A percentile compares a stretch with the other conserved stretches of the same genome.
Conservation (phyloP, 2,888 invertebrate species). For the Eupithecia centaureata region DNA sequence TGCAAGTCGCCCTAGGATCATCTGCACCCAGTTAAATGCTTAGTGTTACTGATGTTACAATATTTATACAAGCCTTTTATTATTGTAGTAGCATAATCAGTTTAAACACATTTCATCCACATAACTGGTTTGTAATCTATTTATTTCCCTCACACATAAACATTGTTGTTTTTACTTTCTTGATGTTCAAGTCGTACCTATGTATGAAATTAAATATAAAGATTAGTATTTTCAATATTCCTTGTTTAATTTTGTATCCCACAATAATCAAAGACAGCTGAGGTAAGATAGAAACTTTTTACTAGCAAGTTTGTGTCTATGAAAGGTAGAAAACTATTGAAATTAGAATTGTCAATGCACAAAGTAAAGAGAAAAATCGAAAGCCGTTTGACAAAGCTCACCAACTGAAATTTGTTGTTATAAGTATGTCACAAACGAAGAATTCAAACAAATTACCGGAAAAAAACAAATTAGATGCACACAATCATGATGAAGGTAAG, state of each 20-base stretch:
- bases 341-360: conserved; percentile 70
- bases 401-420: conserved; percentile 80
- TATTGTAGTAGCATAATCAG: neutral
- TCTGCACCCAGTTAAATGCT: neutral
- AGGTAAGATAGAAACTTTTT: conserved; percentile 19
- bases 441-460: conserved; percentile 74
- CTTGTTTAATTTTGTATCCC: conserved; percentile 48
- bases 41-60: neutral
- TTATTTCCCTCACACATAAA: neutral
- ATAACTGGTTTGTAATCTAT: neutral
- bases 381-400: conserved; percentile 76
- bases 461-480: conserved; percentile 66
- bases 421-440: conserved; percentile 80
- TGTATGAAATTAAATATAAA: conserved; percentile 68
- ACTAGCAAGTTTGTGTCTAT: conserved; percentile 1
- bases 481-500: conserved; percentile 66
- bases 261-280: conserved; percentile 13
- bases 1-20: neutral
- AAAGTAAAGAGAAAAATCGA: conserved; percentile 70
- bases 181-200: conserved; percentile 67
- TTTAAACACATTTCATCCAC: neutral
- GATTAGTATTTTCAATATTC: conserved; percentile 70
- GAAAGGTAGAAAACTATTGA: conserved; percentile 52
- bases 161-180: conserved; percentile 61
- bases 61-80: conserved; percentile 6